These are phyloP conservation scores for Buphagus erythrorhynchus DNA, from an alignment of 2,797 vertebrate genomes.

Conservation along the genomic window DNA sequence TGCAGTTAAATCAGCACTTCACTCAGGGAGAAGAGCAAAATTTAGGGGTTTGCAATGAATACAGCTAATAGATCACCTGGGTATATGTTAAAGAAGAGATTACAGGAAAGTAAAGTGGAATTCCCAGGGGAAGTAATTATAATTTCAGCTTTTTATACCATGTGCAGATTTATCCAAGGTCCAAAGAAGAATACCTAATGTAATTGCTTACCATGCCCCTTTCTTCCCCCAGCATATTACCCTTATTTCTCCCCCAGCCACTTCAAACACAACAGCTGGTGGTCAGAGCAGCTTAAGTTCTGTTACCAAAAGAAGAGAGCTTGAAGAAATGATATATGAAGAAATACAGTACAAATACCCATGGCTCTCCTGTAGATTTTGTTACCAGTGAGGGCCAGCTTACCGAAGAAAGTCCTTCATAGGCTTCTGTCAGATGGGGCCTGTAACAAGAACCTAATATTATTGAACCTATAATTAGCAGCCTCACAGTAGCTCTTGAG, in stretches of 20 bases:
- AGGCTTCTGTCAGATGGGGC: background rate
- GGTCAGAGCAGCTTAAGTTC: background rate
- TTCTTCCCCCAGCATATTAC: background rate
- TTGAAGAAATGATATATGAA: background rate
- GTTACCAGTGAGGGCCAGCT: background rate
- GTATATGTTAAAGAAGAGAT: background rate
- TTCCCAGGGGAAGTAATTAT: constrained; percentile 40
- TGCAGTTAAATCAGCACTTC: background rate
- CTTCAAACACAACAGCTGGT: background rate
- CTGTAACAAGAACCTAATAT: background rate
- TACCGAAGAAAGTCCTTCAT: background rate
- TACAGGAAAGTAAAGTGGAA: background rate
- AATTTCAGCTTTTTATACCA: background rate
- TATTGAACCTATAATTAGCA: background rate
- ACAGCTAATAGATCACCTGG: constrained; percentile 5
- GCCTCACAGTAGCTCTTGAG: background rate
- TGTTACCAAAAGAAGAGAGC: background rate
- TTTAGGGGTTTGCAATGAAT: background rate
- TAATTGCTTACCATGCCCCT: background rate
- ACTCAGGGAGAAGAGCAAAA: background rate
- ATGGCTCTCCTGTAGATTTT: background rate
- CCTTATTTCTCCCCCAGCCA: background rate
- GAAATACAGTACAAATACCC: background rate
- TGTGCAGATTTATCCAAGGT: background rate
- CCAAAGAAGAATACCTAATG: background rate